phyloP scores from a whole-genome alignment of 1,140 invertebrate genomes.

The Bombyx mandarina region DNA sequence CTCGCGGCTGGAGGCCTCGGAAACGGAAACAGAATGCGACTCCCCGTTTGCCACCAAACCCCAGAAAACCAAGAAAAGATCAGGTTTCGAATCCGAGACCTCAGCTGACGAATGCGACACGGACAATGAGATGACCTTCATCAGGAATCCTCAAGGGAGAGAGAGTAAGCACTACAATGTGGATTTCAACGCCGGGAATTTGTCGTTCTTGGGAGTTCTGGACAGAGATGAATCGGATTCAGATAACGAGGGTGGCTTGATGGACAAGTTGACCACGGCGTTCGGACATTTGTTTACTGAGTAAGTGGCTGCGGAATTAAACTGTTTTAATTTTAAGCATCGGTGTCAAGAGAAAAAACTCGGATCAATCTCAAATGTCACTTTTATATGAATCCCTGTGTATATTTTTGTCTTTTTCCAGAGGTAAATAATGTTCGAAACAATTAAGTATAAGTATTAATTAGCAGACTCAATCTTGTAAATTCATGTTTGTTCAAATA shows the following conservation, averaged over 20 bases:
- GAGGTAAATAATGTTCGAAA: too few relatives aligned
- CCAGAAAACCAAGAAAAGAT: slow-evolving; percentile 34
- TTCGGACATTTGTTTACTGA: slow-evolving; percentile 80
- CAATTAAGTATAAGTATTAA: too few relatives aligned
- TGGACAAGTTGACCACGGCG: slow-evolving; percentile 79
- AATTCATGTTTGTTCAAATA: too few relatives aligned
- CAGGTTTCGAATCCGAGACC: slow-evolving; percentile 72
- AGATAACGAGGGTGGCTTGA: slow-evolving; percentile 80
- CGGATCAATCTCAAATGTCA: too few relatives aligned
- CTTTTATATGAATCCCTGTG: too few relatives aligned
- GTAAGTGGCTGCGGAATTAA: slow-evolving; percentile 28
- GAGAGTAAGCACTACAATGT: slow-evolving; percentile 47
- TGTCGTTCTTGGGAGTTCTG: slow-evolving; percentile 70
- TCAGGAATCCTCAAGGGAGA: slow-evolving; percentile 60
- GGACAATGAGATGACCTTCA: slow-evolving; percentile 74
- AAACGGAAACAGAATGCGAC: slow-evolving; percentile 41
- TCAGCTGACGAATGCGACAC: slow-evolving; percentile 75
- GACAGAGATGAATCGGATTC: slow-evolving; percentile 85
- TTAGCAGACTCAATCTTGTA: too few relatives aligned
- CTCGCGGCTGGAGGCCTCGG: slow-evolving; percentile 56
- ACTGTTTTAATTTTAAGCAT: too few relatives aligned
- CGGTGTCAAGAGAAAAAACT: too few relatives aligned
- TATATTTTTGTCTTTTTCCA: too few relatives aligned
- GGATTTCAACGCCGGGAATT: slow-evolving; percentile 31
- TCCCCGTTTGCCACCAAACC: slow-evolving; percentile 21